These are phyloP conservation scores for Hylia prasina DNA, from an alignment of 2,113 vertebrate genomes.

Conservation along the genomic window DNA sequence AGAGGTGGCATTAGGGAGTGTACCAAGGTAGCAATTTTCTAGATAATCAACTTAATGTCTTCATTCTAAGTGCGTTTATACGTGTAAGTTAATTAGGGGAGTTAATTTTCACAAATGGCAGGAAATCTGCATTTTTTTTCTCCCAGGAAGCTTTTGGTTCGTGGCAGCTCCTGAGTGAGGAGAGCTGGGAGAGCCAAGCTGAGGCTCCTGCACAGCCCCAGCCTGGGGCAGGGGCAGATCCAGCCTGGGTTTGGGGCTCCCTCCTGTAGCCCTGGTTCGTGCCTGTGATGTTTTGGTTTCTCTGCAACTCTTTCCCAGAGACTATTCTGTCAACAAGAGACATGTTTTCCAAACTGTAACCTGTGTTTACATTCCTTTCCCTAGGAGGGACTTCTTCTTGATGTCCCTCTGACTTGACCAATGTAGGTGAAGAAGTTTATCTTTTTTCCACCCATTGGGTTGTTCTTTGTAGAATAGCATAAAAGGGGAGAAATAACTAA, in stretches of 20 bases:
- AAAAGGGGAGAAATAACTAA: no score
- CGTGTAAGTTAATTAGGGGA: constrained; percentile 74
- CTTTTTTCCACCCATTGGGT: no score
- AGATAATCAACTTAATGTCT: constrained; percentile 79
- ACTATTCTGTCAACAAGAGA: no score
- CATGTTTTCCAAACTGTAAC: no score
- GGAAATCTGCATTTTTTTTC: constrained; percentile 60
- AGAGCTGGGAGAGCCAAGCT: neutral
- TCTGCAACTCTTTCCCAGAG: no score
- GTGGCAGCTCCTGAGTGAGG: constrained; percentile 42
- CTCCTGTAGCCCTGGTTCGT: no score
- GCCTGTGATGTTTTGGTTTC: no score
- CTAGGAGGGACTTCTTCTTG: no score
- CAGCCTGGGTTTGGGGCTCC: neutral
- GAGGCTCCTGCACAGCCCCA: neutral
- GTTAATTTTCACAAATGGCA: constrained; percentile 76
- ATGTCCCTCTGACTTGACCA: no score
- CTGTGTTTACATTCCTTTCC: no score
- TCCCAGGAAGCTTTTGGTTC: constrained; percentile 42
- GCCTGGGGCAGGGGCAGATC: neutral
- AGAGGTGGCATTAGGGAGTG: constrained; percentile 55
- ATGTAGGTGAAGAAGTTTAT: no score
- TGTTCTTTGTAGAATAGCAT: no score
- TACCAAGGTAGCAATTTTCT: constrained; percentile 77
- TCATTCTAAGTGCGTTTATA: constrained; percentile 66